Percentiles rank a stretch among this genome's conserved stretches.
Evolutionary conservation across 2,797 vertebrate genomes (phyloP).

Genomic region (Mastacembelus armatus): DNA sequence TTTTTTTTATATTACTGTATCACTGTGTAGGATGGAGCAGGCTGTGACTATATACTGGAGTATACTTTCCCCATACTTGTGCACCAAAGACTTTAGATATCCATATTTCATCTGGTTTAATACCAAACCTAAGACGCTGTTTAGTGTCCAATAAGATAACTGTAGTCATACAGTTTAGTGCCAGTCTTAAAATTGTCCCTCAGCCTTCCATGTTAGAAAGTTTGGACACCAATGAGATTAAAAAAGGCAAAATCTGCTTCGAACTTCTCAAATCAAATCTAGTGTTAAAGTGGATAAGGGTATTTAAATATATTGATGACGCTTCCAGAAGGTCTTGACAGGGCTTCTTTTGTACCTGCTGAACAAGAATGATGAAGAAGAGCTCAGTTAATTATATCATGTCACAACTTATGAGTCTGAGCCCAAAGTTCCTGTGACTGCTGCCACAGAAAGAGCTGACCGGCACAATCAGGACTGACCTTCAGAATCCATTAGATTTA

Average conservation of each 20-base stretch:
- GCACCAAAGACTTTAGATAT: conserved; percentile 18
- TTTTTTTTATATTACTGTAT: conserved; percentile 51
- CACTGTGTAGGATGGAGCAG: conserved; percentile 12
- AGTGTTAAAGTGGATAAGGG: conserved; percentile 51
- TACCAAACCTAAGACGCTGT: conserved; percentile 24
- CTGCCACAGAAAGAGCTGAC: conserved; percentile 81
- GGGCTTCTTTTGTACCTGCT: conserved; percentile 53
- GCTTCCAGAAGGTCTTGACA: conserved; percentile 53
- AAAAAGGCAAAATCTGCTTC: conserved; percentile 25
- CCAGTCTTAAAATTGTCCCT: conserved; percentile 1
- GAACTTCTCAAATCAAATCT: conserved; percentile 43
- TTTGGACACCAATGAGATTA: conserved; percentile 39
- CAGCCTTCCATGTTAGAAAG: conserved; percentile 20
- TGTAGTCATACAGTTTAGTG: conserved; percentile 5
- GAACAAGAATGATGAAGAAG: conserved; percentile 66
- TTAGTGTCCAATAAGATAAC: conserved; percentile 19
- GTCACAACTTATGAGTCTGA: conserved; percentile 80
- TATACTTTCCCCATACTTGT: conserved; percentile 6
- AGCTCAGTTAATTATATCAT: conserved; percentile 79
- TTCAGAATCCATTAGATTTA: conserved; percentile 89
- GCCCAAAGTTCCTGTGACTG: conserved; percentile 67
- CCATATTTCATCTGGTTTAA: conserved; percentile 17
- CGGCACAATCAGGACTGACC: conserved; percentile 83
- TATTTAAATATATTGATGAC: conserved; percentile 66
- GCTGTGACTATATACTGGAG: conserved; percentile 2